These are phyloP conservation scores for Poecilia gillii DNA, from an alignment of 2,797 vertebrate species.

Conservation along the genomic window DNA sequence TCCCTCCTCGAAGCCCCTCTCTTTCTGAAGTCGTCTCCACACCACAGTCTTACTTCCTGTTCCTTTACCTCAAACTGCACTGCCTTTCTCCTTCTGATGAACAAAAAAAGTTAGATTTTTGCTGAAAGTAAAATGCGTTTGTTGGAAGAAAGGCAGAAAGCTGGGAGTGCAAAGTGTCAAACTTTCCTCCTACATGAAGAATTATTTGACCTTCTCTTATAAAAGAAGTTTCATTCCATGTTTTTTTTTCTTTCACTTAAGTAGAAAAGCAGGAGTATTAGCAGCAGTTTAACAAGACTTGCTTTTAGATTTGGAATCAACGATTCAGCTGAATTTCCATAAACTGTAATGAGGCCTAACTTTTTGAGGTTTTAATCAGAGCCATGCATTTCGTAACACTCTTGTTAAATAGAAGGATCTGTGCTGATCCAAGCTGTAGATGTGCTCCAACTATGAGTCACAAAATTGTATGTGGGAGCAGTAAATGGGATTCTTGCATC, in stretches of 20 bases:
- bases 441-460: not conserved
- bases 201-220: not conserved
- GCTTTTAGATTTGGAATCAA: not conserved
- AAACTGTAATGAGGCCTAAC: not conserved
- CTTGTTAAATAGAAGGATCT: not conserved
- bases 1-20: conserved; percentile 8
- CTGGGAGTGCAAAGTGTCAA: not conserved
- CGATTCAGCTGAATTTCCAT: not conserved
- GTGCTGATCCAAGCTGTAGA: conserved; percentile 10
- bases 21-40: conserved; percentile 26
- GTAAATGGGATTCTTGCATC: conserved; percentile 12
- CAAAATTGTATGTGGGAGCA: conserved; percentile 18
- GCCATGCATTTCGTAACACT: not conserved
- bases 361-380: not conserved
- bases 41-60: conserved; percentile 32
- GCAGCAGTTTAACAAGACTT: not conserved
- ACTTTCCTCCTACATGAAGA: not conserved
- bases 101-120: not conserved
- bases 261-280: not conserved
- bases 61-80: conserved; percentile 4
- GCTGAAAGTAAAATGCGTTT: not conserved
- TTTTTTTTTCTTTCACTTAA: not conserved
- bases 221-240: not conserved
- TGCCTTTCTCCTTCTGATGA: not conserved
- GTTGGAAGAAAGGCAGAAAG: not conserved